Evolutionary conservation across 2,888 invertebrate species (phyloP).

Genomic region (Geophilus truncorum): DNA sequence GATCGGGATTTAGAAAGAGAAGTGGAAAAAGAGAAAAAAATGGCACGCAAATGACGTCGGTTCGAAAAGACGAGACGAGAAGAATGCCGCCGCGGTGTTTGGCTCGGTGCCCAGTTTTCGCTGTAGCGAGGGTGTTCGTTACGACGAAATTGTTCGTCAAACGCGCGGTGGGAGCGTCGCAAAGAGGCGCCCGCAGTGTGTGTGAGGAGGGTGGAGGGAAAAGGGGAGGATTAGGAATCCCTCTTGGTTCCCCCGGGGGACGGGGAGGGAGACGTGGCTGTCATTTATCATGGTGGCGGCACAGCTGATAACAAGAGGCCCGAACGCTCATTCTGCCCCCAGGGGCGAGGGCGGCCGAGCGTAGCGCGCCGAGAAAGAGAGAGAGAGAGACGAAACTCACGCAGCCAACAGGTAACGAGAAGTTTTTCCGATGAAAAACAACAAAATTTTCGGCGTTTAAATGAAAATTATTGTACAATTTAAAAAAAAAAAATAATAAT

Average conservation of each 20-base stretch:
- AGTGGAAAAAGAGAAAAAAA: not conserved
- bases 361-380: constrained; percentile 43
- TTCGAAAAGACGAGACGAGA: constrained; percentile 13
- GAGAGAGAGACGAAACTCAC: constrained; percentile 44
- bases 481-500: constrained; percentile 41
- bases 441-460: constrained; percentile 36
- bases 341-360: constrained; percentile 46
- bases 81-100: not conserved
- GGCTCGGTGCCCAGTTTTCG: not conserved
- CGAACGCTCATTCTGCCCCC: constrained; percentile 46
- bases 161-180: constrained; percentile 22
- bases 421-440: constrained; percentile 26
- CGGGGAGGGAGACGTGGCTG: constrained; percentile 29
- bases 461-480: constrained; percentile 40
- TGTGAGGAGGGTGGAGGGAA: not conserved
- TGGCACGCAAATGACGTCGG: constrained; percentile 2
- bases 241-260: not conserved
- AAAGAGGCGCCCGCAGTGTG: not conserved
- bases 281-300: constrained; percentile 36
- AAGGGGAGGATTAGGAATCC: constrained; percentile 20
- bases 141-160: not conserved
- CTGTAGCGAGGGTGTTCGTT: not conserved
- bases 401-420: constrained; percentile 35
- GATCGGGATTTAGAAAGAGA: not conserved
- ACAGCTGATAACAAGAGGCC: constrained; percentile 45